Percentiles rank a stretch among this genome's conserved stretches.
phyloP scores from a whole-genome alignment of 2,888 invertebrate species.

The Omphaloscelis lunosa region DNA sequence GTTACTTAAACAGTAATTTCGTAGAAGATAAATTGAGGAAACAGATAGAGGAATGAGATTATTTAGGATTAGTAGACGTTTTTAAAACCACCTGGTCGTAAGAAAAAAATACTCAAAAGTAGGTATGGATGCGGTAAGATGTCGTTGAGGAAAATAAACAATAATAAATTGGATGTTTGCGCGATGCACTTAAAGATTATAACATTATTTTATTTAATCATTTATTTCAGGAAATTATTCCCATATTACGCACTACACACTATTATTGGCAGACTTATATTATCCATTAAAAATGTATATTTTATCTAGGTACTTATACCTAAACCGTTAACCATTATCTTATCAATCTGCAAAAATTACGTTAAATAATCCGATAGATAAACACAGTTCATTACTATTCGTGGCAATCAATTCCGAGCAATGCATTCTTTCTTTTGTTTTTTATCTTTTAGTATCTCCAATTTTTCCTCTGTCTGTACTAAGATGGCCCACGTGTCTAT shows the following conservation, averaged over 20 bases:
- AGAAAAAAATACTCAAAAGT: background rate
- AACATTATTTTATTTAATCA: too few species aligned
- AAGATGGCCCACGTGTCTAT: background rate
- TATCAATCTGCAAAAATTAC: background rate
- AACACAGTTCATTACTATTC: background rate
- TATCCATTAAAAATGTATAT: background rate
- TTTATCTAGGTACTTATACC: too few species aligned
- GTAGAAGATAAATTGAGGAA: constrained; percentile 57
- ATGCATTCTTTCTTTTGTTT: background rate
- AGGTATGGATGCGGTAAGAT: background rate
- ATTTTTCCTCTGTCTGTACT: constrained; percentile 1
- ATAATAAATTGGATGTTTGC: constrained; percentile 6
- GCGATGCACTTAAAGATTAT: background rate
- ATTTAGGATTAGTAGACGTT: constrained; percentile 27
- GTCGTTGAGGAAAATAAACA: background rate
- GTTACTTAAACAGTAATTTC: constrained; percentile 27
- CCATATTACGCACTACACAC: too few species aligned
- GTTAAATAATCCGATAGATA: background rate
- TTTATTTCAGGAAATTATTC: too few species aligned
- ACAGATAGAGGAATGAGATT: constrained; percentile 44
- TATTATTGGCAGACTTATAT: too few species aligned
- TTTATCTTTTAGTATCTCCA: background rate
- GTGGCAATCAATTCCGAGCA: background rate
- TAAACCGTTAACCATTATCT: background rate
- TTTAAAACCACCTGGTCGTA: constrained; percentile 24